Percentiles rank a stretch among this genome's conserved stretches.
phyloP scores from a whole-genome alignment of 2,888 invertebrate genomes.

The Pristionchus mayeri region DNA sequence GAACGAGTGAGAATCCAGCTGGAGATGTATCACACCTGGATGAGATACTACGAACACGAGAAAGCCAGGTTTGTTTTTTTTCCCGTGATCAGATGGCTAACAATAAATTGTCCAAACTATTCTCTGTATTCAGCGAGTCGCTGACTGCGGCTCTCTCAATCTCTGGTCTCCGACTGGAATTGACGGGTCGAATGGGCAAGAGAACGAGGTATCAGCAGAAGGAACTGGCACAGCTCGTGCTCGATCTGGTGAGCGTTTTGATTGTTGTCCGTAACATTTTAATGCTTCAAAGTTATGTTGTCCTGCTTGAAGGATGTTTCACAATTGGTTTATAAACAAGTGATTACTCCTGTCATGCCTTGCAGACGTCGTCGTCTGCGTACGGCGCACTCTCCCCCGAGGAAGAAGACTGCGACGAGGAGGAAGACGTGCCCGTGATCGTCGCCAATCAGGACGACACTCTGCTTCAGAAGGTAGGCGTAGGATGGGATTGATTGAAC shows the following conservation, averaged over 20 bases:
- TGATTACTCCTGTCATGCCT: too few relatives aligned
- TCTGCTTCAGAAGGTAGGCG: slow-evolving; percentile 82
- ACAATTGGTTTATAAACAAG: too few relatives aligned
- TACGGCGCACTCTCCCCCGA: slow-evolving; percentile 38
- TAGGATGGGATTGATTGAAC: slow-evolving; percentile 26
- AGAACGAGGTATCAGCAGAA: slow-evolving; percentile 91
- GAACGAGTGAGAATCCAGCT: slow-evolving; percentile 19
- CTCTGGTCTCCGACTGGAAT: slow-evolving; percentile 31
- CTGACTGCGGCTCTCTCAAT: not conserved
- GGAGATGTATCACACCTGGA: slow-evolving; percentile 12
- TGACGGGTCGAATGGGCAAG: slow-evolving; percentile 85
- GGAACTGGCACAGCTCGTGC: slow-evolving; percentile 85
- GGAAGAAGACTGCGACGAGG: slow-evolving; percentile 56
- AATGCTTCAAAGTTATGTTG: too few relatives aligned
- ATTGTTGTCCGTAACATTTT: too few relatives aligned
- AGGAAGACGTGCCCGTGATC: slow-evolving; percentile 77
- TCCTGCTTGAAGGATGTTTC: too few relatives aligned
- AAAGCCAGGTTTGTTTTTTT: slow-evolving; percentile 14
- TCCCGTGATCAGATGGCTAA: too few relatives aligned
- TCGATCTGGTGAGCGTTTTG: slow-evolving; percentile 50
- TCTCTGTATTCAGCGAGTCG: slow-evolving; percentile 30
- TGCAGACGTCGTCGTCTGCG: not conserved
- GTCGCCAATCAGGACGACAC: slow-evolving; percentile 89
- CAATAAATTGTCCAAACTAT: too few relatives aligned
- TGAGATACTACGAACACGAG: slow-evolving; percentile 46